phyloP scores from a whole-genome alignment of 2,888 invertebrate genomes.

The Eupithecia insigniata region DNA sequence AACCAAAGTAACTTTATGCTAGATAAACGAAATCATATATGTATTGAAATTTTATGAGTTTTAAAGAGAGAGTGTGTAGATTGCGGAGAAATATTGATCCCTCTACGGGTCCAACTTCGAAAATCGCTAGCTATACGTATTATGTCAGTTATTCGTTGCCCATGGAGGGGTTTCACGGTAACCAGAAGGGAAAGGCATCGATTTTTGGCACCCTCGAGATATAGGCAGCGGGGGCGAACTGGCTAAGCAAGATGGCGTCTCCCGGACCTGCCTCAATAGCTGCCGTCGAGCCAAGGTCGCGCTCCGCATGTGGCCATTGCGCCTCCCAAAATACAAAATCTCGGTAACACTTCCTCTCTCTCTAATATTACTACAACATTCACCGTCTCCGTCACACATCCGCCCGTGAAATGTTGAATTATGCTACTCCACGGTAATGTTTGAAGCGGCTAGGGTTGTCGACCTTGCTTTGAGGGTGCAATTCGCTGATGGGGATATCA shows the following conservation, averaged over 20 bases:
- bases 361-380: constrained; percentile 49
- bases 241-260: constrained; percentile 66
- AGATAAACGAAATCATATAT: too few species aligned
- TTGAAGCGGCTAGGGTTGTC: constrained; percentile 58
- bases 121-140: constrained; percentile 45
- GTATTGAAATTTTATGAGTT: background rate
- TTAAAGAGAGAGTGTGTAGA: background rate
- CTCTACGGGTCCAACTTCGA: constrained; percentile 30
- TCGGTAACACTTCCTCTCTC: constrained; percentile 61
- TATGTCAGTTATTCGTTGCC: constrained; percentile 63
- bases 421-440: constrained; percentile 65
- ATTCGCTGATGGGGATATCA: constrained; percentile 44
- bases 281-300: constrained; percentile 72
- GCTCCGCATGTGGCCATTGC: constrained; percentile 70
- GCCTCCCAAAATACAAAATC: constrained; percentile 78
- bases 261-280: constrained; percentile 81
- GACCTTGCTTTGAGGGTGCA: constrained; percentile 46
- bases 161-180: constrained; percentile 64
- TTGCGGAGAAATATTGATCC: background rate
- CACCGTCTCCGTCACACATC: constrained; percentile 59
- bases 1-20: too few species aligned
- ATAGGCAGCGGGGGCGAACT: constrained; percentile 66
- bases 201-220: constrained; percentile 79
- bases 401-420: constrained; percentile 63
- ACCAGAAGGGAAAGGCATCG: constrained; percentile 74